Base-by-base conservation (phyloP, 2,888 invertebrate genomes). In the Melipona beecheii region DNA sequence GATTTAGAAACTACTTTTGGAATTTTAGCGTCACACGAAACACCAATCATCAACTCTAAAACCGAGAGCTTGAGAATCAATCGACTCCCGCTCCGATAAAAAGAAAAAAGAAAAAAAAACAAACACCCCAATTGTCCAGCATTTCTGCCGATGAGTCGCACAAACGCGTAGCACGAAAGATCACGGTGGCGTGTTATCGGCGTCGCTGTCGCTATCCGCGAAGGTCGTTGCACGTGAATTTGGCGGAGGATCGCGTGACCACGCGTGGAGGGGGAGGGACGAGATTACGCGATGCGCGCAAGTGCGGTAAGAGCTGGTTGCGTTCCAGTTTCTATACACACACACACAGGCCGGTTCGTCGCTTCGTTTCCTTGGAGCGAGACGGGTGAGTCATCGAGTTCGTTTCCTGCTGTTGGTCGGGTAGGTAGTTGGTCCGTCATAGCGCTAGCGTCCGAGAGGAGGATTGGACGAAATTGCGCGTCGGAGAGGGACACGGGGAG, bases 381-480 rank as follows among this genome's bases (percentile, higher is more conserved):
- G 78, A 31, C 78, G 86, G 56, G 78, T 91, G 91, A 91, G 86
- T 91, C 91, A 91, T 86, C 86, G 81, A 73, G 85, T 89, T 89
- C 86, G 85, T 87, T 90, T 88, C 86, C 88, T 87, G 82, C 71
- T 56, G 83, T 62, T 58, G 68, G 83, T 62, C 54, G 68, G 68
- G 68, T 60, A 66, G 60, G 66, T 49, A 9, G 68, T 60, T 64
- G 60, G 66, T 49, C 73, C 62, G 64, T 75, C 56, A 70, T 58
- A 72, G 73, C 52, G 78, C 43, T 43, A 43, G 43, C 73, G 72
- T 85, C 85, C 86, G 74, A 66, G 86, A 85, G 31, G 31, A 31
- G 31, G 31, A 31, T 31, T 31, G 87, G 65, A 21, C 31, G 72
- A 65, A 31, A 49, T 71, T 21, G 50, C 2, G 50, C 27, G 54